Evolutionary conservation across 2,113 vertebrate species (phyloP), one percentile per base, ranked within the genome.

Genomic region (Oryzias curvinotus): DNA sequence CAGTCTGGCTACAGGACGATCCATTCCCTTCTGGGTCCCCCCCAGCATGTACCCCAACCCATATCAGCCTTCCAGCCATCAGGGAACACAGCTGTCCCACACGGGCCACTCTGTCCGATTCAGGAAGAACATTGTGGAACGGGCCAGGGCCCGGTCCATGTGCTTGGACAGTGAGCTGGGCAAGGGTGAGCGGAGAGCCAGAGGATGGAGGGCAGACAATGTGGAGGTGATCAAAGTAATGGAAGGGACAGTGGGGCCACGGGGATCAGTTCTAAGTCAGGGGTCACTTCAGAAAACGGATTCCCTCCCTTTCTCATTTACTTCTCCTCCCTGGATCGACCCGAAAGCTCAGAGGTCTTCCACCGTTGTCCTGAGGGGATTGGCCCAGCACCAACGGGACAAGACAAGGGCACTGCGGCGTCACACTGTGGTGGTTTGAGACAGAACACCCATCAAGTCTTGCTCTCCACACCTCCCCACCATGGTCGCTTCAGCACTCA

Each of bases 401-500:
- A 94, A 87, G 80, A 92, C 89, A 19, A 93, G 90, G 80, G 92
- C 91, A 47, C 94, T 93, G 92, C 90, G 94, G 1, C 92, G 93
- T 10, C 94, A 96, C 88, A 96, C 95, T 0, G 93, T 96, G 47
- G 85, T 96, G 49, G 93, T 96, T 67, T 85, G 71, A 82, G 10
- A 18, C 1, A 13, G 23, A 1, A 8, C 8, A 10, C 36, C 36
- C 36, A 8, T 10, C 36, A 36, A 36, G 36, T 8, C 36, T 36
- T 36, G 12, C 3, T 10, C 30, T 8, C 7, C 10, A 8, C 30
- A 36, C 30, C 36, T 36, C 36, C 36, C 8, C 3, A 12, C 36
- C 10, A 36, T 12, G 2, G 36, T 10, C 3, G 12, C 3, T 12
- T 36, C 36, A 12, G 12, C 36, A 3, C 8, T 36, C 36, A 36